Base-by-base conservation (phyloP, 2,113 vertebrate species). In the Datnioides undecimradiatus region DNA sequence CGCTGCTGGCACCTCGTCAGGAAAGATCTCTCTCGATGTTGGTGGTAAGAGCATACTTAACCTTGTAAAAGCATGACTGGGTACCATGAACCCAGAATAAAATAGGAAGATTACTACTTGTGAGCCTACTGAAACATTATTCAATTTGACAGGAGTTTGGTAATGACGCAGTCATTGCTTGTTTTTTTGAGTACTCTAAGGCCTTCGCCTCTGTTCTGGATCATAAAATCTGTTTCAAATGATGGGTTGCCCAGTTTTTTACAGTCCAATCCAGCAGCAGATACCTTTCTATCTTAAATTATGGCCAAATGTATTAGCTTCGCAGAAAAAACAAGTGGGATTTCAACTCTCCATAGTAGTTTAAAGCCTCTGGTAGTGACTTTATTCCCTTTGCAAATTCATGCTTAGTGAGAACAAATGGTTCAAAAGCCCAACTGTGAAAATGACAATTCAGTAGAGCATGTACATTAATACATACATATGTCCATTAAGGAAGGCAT, bases 21-120 rank as follows among this genome's bases (percentile, higher is more conserved):
- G 96, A 52, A 95, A 91, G 88, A 94, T 99, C 80, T 95, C 95
- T 21, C 95, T 99, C 52, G 96, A 97, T 79, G 97, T 99, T 65
- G 98, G 98, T 85, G 97, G 98, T 99, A 94, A 95, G 96, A 10
- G 8, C 51, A 40, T 73, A 34, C 8, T 60, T 33, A 12, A 10
- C 12, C 14, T 43, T 33, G 12, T 21, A 41, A 75, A 73, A 69
- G 19, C 6, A 34, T 3, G 3, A 3, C n/a, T n/a, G n/a, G n/a
- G n/a, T n/a, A n/a, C n/a, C n/a, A n/a, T n/a, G n/a, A n/a, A n/a
- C n/a, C 14, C 8, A 23, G 2, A 68, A 51, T 33, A 19, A 64
- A 34, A 57, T 17, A 33, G 25, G 5, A 54, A 62, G 10, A 40
- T 17, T 25, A 13, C 55, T 29, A 23, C 71, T 33, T 52, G 10